Evolutionary conservation across 2,113 vertebrate species (phyloP), one percentile per base, ranked within the genome.

Genomic region (Sapajus apella): DNA sequence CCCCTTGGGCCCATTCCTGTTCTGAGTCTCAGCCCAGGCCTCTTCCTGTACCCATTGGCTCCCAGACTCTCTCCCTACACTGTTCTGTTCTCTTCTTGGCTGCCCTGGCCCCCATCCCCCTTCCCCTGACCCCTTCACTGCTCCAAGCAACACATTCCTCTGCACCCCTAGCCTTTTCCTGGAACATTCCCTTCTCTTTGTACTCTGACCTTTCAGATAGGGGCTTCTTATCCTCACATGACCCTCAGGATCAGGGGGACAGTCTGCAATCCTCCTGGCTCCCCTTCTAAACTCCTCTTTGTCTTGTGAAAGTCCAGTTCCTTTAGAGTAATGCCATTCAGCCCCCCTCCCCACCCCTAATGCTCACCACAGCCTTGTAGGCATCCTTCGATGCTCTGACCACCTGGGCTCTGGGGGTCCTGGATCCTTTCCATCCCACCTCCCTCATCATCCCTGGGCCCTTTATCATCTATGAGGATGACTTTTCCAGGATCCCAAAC

Each of bases 311-410:
- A 87, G 6, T 8, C n/a, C 3, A 18, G 14, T 47, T 95, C 10
- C 27, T 75, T 61, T n/a, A 56, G 32, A 35, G 1, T 50, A 50
- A 6, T 1, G 64, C 3, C 4, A 1, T 58, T 64, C 35, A 40
- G 20, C 23, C 0, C 8, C 2, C 2, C 47, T 14, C 2, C 1
- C 10, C 16, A 25, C 16, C 40, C 27, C 3, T 11, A 40, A 32
- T 37, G 64, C 37, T 87, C 32, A 61, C 32, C 8, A 21, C 4
- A 45, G 10, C 64, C 35, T 95, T 86, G 50, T 80, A 64, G 94
- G 80, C 70, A 90, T 84, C 40, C 6, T n/a, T 50, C 40, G 27
- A 35, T 32, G 80, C 50, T 20, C 64, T 70, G 43, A n/a, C 32
- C 21, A 17, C 35, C 52, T n/a, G 17, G 32, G 43, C 13, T 80